These are phyloP conservation scores for Bradypodion pumilum DNA, from an alignment of 2,797 vertebrate species.

Conservation along the genomic window DNA sequence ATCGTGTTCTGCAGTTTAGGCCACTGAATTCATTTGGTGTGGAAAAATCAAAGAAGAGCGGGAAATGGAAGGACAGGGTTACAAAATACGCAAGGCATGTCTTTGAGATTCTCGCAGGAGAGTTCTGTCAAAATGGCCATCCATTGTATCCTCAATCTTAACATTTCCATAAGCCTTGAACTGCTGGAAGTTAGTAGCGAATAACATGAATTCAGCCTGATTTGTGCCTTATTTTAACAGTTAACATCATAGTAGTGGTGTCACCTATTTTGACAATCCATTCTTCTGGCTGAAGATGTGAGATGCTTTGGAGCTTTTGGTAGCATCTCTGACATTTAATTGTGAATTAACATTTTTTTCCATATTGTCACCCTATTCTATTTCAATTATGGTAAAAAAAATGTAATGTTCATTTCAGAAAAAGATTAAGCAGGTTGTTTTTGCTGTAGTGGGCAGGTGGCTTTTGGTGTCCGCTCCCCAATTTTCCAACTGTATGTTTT, in stretches of 20 bases:
- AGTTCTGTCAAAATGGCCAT: neutral
- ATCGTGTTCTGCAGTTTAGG: too few species aligned
- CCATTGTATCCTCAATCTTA: neutral
- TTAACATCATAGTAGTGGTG: too few species aligned
- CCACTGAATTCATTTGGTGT: neutral
- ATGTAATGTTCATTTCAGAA: neutral
- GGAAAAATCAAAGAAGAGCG: neutral
- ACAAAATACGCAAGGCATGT: neutral
- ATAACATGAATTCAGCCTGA: neutral
- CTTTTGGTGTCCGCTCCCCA: neutral
- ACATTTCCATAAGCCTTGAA: neutral
- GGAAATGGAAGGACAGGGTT: neutral
- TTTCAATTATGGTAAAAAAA: neutral
- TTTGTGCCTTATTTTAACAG: neutral
- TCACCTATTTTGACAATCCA: neutral
- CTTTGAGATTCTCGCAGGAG: neutral
- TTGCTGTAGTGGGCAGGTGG: neutral
- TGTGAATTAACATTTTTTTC: neutral
- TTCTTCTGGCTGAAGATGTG: neutral
- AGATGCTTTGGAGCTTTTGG: neutral
- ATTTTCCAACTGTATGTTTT: neutral
- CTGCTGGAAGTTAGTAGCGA: neutral
- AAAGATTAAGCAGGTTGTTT: neutral
- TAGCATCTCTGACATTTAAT: constrained; percentile 1
- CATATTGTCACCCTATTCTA: neutral